Evolutionary conservation across 2,113 vertebrate species (phyloP).

Genomic region (Vombatus ursinus): DNA sequence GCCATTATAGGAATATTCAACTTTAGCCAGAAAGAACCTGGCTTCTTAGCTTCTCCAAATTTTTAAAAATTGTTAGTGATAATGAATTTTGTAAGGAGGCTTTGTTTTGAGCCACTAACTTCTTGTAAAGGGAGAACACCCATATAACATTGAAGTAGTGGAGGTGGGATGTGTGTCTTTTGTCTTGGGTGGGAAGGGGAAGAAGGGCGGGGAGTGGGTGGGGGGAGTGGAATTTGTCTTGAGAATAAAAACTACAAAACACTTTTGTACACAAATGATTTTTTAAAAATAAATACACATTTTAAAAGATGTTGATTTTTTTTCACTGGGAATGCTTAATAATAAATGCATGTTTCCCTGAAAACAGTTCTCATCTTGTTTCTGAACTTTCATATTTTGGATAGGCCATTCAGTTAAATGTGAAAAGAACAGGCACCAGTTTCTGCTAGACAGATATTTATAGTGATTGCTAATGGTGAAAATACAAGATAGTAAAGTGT

Average conservation of each 20-base stretch:
- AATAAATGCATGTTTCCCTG: conserved; percentile 87
- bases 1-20: conserved; percentile 65
- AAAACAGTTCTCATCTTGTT: conserved; percentile 80
- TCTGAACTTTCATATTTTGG: conserved; percentile 58
- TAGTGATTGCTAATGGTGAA: background rate
- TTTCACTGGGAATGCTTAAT: conserved; percentile 85
- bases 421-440: background rate
- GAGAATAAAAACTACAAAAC: conserved; percentile 82
- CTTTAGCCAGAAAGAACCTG: conserved; percentile 73
- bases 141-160: conserved; percentile 64
- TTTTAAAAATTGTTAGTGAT: conserved; percentile 67
- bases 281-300: conserved; percentile 86
- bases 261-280: conserved; percentile 85
- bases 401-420: conserved; percentile 28
- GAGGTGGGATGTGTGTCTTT: conserved; percentile 36
- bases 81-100: conserved; percentile 65
- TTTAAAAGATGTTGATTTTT: conserved; percentile 87
- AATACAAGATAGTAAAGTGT: background rate
- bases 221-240: conserved; percentile 80
- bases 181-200: background rate
- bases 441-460: background rate
- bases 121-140: conserved; percentile 71
- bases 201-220: background rate
- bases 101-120: conserved; percentile 74
- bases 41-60: conserved; percentile 78